Evolutionary conservation across 2,888 invertebrate genomes (phyloP), one percentile per base, ranked within the genome.

Genomic region (Flexamia atlantica): DNA sequence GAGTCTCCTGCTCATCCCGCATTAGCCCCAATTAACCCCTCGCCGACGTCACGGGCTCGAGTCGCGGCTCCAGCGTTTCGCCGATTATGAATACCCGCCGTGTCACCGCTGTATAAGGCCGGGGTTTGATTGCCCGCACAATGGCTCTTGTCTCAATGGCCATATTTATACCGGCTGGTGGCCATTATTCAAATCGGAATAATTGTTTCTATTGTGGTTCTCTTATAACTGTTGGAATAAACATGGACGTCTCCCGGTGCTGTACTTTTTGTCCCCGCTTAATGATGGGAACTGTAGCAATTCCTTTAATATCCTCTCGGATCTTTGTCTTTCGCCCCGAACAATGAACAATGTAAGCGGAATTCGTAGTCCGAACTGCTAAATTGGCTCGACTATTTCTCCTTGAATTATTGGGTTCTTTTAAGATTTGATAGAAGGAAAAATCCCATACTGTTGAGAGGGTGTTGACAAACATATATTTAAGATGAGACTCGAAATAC

Each of bases 181-280:
- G 68, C 79, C 80, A 83, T 83, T 83, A 83, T 83, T 83, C 80
- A 83, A 83, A 83, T 83, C 80, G 79, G 79, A 83, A 79, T 83
- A 83, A 83, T 83, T 83, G 83, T 83, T 83, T 80, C 83, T 76
- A 83, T 83, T 83, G 83, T 83, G 83, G 64, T 30, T 83, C 83
- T 80, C 83, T 83, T 74, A 83, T 79, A 83, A 83, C 83, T 57
- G 46, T 74, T 60, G 79, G 79, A 46, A 81, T 81, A 81, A 81
- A 81, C 70, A 70, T 82, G 82, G 70, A 46, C 57, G 57, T 57
- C 57, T 57, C 32, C 17, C 28, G 53, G 79, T 50, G 57, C 30
- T 42, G 76, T 50, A 57, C 79, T 79, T 36, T 50, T 79, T 32
- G 79, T 79, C 25, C 46, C 50, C 76, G 32, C 79, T 30, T 79